Conservation (phyloP, 2,797 vertebrate genomes). For the Cryptoprocta ferox region DNA sequence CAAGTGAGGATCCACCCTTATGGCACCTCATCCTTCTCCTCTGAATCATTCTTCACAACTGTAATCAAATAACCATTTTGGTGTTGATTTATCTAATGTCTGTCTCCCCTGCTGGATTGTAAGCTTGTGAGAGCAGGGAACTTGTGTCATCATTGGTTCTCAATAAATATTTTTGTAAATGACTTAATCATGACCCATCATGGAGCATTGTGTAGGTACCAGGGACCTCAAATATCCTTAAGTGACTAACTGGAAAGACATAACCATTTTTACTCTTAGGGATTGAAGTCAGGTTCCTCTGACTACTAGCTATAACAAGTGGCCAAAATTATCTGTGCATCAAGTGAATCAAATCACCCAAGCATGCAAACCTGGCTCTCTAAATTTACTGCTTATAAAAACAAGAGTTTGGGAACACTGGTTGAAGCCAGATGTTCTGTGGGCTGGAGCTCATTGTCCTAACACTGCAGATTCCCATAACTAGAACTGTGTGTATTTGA, state of each 20-base stretch:
- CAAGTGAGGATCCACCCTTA: neutral
- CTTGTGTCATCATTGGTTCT: neutral
- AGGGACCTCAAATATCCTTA: neutral
- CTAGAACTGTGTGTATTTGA: constrained; percentile 63
- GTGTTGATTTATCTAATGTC: neutral
- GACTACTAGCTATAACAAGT: neutral
- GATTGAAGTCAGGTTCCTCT: constrained; percentile 13
- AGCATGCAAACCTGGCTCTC: constrained; percentile 41
- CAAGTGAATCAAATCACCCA: constrained; percentile 20
- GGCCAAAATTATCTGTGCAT: constrained; percentile 27
- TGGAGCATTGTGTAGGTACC: neutral
- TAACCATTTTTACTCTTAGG: neutral
- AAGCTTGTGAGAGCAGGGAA: neutral
- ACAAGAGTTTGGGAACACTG: constrained; percentile 78
- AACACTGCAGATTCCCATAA: constrained; percentile 70
- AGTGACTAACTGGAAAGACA: neutral
- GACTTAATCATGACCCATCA: neutral
- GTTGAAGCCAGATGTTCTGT: constrained; percentile 85
- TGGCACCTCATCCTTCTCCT: neutral
- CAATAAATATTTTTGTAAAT: neutral
- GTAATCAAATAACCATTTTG: neutral
- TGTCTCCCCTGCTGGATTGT: neutral
- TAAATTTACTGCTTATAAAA: constrained; percentile 84
- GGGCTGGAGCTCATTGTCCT: constrained; percentile 77
- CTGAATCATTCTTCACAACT: neutral